Evolutionary conservation across 2,797 vertebrate species (phyloP).

Genomic region (Avahi laniger): DNA sequence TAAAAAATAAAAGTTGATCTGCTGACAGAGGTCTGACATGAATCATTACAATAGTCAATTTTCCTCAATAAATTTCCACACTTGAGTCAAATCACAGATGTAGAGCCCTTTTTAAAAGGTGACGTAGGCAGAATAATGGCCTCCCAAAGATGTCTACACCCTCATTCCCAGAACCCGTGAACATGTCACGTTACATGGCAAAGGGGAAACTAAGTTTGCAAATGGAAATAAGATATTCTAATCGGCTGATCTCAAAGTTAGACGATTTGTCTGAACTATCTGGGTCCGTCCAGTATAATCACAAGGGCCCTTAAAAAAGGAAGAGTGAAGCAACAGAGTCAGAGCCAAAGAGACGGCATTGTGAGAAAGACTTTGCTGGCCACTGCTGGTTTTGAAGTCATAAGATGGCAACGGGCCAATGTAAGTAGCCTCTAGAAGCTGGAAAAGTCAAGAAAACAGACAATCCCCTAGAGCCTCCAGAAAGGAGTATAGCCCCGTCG

Average conservation of each 20-base stretch:
- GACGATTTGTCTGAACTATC: not conserved
- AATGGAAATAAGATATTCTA: not conserved
- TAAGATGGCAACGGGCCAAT: not conserved
- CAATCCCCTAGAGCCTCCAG: not conserved
- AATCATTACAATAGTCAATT: not conserved
- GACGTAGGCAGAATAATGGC: not conserved
- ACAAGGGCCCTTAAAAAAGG: not conserved
- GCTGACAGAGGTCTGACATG: not conserved
- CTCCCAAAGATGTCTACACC: not conserved
- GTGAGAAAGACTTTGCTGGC: not conserved
- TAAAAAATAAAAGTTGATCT: not conserved
- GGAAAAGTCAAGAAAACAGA: not conserved
- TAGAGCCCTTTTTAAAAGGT: not conserved
- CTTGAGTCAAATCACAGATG: not conserved
- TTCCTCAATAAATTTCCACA: not conserved
- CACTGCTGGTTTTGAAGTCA: not conserved
- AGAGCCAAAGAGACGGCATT: not conserved
- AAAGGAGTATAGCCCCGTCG: not conserved
- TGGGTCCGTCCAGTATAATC: not conserved
- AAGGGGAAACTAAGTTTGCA: not conserved
- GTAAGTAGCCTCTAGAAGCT: not conserved
- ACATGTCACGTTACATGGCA: not conserved
- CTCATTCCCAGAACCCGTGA: not conserved
- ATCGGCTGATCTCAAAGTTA: not conserved
- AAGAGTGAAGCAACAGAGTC: not conserved